These are phyloP conservation scores for Phaedon cochleariae DNA, from an alignment of 2,888 invertebrate genomes.

Conservation along the genomic window DNA sequence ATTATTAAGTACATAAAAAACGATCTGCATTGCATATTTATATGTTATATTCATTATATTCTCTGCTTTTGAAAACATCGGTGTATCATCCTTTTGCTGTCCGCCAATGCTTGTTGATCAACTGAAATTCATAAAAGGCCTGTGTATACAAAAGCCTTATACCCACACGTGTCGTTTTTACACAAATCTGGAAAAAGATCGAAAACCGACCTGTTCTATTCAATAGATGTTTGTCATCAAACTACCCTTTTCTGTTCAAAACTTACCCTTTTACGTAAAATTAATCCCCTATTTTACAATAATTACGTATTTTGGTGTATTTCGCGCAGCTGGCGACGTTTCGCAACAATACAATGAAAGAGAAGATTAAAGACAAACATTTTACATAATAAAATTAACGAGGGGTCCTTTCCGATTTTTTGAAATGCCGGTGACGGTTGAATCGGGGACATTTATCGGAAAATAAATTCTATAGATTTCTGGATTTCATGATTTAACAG, in stretches of 20 bases:
- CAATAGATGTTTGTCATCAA: slow-evolving; percentile 56
- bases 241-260: slow-evolving; percentile 57
- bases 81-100: too few relatives aligned
- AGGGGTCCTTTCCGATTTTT: slow-evolving; percentile 30
- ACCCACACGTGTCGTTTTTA: slow-evolving; percentile 49
- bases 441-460: slow-evolving; percentile 20
- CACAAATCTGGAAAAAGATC: slow-evolving; percentile 51
- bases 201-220: slow-evolving; percentile 46
- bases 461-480: slow-evolving; percentile 13
- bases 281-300: slow-evolving; percentile 60
- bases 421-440: slow-evolving; percentile 25
- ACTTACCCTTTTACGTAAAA: slow-evolving; percentile 62
- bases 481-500: slow-evolving; percentile 6
- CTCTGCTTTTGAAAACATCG: too few relatives aligned
- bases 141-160: slow-evolving; percentile 40
- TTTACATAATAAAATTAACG: slow-evolving; percentile 36
- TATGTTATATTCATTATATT: too few relatives aligned
- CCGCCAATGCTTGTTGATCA: slow-evolving; percentile 8
- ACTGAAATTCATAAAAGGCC: slow-evolving; percentile 45
- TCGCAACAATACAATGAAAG: slow-evolving; percentile 49
- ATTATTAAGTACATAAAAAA: too few relatives aligned
- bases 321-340: slow-evolving; percentile 56
- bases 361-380: slow-evolving; percentile 57
- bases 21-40: too few relatives aligned
- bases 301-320: slow-evolving; percentile 61